Evolutionary conservation across 2,888 invertebrate species (phyloP).

Genomic region (Cecidostiba fungosa): DNA sequence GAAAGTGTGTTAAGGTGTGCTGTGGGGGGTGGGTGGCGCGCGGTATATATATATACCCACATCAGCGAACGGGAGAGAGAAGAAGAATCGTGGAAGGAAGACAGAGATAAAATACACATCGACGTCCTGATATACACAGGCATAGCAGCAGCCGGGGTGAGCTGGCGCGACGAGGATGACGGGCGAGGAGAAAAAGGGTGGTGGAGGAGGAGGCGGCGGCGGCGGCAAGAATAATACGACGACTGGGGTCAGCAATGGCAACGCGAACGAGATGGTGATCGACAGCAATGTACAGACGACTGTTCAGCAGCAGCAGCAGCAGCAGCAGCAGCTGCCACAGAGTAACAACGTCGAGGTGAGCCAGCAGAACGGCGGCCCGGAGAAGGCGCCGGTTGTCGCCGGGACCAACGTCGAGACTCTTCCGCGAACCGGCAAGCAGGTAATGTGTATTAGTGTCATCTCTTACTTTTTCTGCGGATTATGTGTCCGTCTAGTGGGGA

Average conservation of each 20-base stretch:
- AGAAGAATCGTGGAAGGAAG: neutral
- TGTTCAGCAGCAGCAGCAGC: constrained; percentile 16
- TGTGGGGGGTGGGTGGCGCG: no score
- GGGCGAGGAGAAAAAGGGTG: constrained; percentile 77
- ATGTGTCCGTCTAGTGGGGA: neutral
- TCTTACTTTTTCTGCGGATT: neutral
- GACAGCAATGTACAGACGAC: constrained; percentile 78
- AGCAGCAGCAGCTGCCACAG: constrained; percentile 54
- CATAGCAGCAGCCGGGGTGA: constrained; percentile 12
- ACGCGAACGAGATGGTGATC: constrained; percentile 70
- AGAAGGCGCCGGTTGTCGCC: constrained; percentile 83
- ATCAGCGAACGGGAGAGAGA: neutral
- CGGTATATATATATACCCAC: no score
- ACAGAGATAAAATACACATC: neutral
- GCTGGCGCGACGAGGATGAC: constrained; percentile 71
- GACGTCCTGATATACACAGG: neutral
- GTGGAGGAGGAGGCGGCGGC: constrained; percentile 61
- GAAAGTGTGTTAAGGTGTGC: constrained; percentile 1
- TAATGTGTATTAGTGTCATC: constrained; percentile 68
- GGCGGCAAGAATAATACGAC: constrained; percentile 23
- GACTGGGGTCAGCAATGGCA: constrained; percentile 67
- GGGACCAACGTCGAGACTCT: constrained; percentile 84
- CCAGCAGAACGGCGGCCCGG: constrained; percentile 81
- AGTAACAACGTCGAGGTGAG: constrained; percentile 65
- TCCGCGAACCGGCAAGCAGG: constrained; percentile 83